Conservation (phyloP, 2,113 vertebrate genomes). For the Cyrtonyx montezumae region DNA sequence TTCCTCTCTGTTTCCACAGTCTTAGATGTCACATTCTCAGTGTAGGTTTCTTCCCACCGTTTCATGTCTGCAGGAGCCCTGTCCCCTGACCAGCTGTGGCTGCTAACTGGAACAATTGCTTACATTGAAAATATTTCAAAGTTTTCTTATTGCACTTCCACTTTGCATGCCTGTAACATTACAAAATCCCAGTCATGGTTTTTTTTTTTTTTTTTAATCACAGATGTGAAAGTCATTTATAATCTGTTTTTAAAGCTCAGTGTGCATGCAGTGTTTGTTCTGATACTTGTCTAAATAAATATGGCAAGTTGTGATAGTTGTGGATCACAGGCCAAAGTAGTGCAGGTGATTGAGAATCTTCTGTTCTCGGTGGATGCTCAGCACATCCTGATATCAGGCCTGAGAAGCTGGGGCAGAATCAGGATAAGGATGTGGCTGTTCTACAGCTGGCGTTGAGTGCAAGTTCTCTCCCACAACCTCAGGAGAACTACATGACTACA, state of each 20-base stretch:
- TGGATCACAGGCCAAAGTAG: not conserved
- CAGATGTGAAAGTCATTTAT: not conserved
- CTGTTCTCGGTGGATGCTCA: not conserved
- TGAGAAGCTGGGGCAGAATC: not conserved
- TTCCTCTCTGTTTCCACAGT: not conserved
- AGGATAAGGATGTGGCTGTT: not conserved
- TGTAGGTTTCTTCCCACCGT: not conserved
- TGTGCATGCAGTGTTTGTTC: not conserved
- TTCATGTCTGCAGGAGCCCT: not conserved
- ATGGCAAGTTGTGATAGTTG: not conserved
- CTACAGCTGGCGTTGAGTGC: not conserved
- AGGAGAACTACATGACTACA: not conserved
- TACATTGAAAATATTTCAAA: not conserved
- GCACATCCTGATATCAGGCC: not conserved
- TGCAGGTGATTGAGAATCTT: not conserved
- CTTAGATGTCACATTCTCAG: not conserved
- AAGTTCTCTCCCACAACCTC: not conserved
- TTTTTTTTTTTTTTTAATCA: rapidly evolving
- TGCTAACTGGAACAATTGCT: not conserved
- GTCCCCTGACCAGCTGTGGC: not conserved
- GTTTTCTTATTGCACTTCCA: not conserved
- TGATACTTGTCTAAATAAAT: not conserved
- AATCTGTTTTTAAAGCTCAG: not conserved
- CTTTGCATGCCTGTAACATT: rapidly evolving
- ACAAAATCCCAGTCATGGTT: not conserved